Evolutionary conservation across 2,113 vertebrate species (phyloP), one percentile per base, ranked within the genome.

Genomic region (Myocastor coypus): DNA sequence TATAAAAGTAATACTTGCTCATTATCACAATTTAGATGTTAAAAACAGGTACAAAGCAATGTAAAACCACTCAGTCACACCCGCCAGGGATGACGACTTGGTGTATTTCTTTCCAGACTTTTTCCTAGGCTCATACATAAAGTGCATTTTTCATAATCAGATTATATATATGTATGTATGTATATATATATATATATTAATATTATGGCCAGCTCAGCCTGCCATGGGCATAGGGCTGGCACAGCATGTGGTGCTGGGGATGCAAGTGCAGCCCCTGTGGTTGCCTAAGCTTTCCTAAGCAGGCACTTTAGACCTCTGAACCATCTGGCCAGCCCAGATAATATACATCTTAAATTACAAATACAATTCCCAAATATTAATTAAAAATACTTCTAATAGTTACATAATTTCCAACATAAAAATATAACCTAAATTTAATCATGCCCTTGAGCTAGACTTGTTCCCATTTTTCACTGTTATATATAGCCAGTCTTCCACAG

Each of bases 91-190:
- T 50, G 91, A 64, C 46, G 91, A 77, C 14, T 32, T 77, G 12
- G 30, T 88, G 0, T 88, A 37, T 87, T 83, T 90, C 32, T 95
- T 81, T 64, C 68, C 32, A 87, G 30, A 85, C 24, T 10, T 68
- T 88, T 75, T 61, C 37, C 46, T 93, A 75, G 71, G 9, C 1
- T 69, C 63, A 50, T 1, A 86, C 11, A 95, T 91, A 16, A 89
- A 55, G 66, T 1, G 71, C 17, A 83, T 66, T 96, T 95, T 88
- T 92, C 64, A 94, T 77, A 85, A 68, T 63, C 59, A 95, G n/a
- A 78, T 87, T 95, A 82, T 93, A 46, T 42, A 2, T 64, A 92
- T 46, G n/a, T n/a, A n/a, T n/a, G n/a, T n/a, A n/a, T n/a, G n/a
- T n/a, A n/a, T n/a, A n/a, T n/a, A n/a, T n/a, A n/a, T n/a, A n/a